A percentile compares a stretch with the other conserved stretches of the same genome.
These are phyloP conservation scores for Agrilus cyanescens DNA, from an alignment of 2,888 invertebrate genomes.

Conservation along the genomic window DNA sequence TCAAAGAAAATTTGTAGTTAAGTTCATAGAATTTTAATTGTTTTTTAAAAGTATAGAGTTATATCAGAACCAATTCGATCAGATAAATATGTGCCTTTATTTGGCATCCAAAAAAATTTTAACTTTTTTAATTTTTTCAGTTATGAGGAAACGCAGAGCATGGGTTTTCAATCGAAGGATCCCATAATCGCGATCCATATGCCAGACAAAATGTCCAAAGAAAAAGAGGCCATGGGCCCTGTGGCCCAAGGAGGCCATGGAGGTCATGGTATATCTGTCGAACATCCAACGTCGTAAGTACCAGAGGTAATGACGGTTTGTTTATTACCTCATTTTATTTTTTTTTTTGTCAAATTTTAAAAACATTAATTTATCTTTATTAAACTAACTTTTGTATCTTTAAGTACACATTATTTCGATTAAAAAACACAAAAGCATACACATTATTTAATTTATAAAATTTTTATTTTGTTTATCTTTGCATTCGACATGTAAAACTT, in stretches of 20 bases:
- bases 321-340: conserved; percentile 10
- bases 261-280: conserved; percentile 38
- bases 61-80: no score
- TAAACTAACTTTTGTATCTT: not conserved
- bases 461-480: no score
- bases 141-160: conserved; percentile 27
- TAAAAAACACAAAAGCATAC: not conserved
- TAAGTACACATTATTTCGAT: not conserved
- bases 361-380: not conserved
- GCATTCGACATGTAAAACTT: no score
- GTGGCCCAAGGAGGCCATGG: conserved; percentile 26
- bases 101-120: no score
- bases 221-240: conserved; percentile 22
- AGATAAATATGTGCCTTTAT: no score
- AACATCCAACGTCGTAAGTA: conserved; percentile 58
- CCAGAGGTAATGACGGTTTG: conserved; percentile 14
- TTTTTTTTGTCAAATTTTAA: not conserved
- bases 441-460: not conserved
- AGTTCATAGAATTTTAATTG: no score
- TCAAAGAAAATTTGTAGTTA: no score
- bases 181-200: conserved; percentile 36
- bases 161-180: conserved; percentile 41
- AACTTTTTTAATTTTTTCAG: conserved; percentile 13
- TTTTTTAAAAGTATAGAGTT: no score
- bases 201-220: conserved; percentile 24